Conservation (phyloP, 2,113 vertebrate species). For the Oxyura jamaicensis region DNA sequence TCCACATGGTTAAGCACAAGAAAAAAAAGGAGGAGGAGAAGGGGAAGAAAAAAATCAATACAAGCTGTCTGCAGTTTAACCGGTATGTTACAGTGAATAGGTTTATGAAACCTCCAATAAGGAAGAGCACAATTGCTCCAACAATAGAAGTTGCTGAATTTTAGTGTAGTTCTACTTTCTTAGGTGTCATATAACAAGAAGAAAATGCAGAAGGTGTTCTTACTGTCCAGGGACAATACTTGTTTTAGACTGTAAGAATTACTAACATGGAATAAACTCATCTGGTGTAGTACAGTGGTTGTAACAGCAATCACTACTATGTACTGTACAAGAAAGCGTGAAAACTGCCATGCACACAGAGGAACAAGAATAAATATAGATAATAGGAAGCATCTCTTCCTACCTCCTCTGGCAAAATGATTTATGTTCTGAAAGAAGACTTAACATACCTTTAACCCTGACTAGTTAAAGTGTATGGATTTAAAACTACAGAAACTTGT, state of each 20-base stretch:
- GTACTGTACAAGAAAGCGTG: neutral
- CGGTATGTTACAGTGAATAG: constrained; percentile 63
- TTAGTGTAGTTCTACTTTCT: constrained; percentile 40
- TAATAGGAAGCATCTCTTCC: neutral
- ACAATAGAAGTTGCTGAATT: constrained; percentile 59
- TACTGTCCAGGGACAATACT: neutral
- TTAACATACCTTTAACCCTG: neutral
- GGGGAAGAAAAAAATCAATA: constrained; percentile 62
- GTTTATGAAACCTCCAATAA: constrained; percentile 62
- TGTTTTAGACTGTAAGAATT: constrained; percentile 2
- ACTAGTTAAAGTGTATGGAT: neutral
- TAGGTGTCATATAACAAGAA: constrained; percentile 30
- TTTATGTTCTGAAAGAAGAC: neutral
- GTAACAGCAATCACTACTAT: neutral
- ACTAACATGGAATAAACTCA: constrained; percentile 39
- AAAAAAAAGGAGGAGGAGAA: neutral
- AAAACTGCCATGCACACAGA: neutral
- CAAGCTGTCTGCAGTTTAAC: constrained; percentile 62
- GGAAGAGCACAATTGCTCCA: constrained; percentile 52
- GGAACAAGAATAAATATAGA: neutral
- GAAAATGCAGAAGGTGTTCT: constrained; percentile 19
- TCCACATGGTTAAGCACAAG: constrained; percentile 49
- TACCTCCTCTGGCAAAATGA: neutral
- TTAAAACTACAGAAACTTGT: neutral
- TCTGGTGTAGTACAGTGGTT: neutral